Evolutionary conservation across 2,888 invertebrate species (phyloP), one percentile per base, ranked within the genome.

Genomic region (Palloptera scutellata): DNA sequence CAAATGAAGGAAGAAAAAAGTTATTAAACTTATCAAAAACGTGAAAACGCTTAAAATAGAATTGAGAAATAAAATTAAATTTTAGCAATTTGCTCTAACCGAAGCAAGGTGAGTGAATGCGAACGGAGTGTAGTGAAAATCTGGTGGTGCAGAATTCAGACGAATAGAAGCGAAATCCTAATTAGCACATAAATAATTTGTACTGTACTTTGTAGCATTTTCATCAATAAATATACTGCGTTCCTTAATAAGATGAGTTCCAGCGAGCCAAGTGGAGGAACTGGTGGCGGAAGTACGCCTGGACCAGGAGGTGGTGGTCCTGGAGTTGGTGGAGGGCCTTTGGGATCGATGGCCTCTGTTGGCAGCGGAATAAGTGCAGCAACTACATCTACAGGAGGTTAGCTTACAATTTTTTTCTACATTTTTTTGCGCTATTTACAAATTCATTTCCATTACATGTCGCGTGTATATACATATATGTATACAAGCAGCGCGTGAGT

Each of bases 211-310:
- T 72, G 15, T 74, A 77, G 78, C 70, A 77, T 76, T 79, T 77
- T 74, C 65, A 73, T 74, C 70, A 75, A 76, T 68, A 75, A 75
- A 70, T 76, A 74, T 72, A 76, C 76, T 70, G 76, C 76, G 68
- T 78, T 77, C 73, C 69, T 79, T 70, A 73, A 76, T 70, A 77
- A 70, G 69, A 81, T 81, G 81, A 81, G 77, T 73, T 77, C 79
- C 45, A 75, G 75, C 71, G 81, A 81, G 61, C 75, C 76, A 1
- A 72, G 66, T 66, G 72, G 67, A 9, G 72, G 70, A 41, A 61
- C 70, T 42, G 73, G 70, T 17, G 79, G 77, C 60, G 74, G 75
- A 45, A 78, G 71, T 17, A 68, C 75, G 17, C 75, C 78, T 59
- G 62, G 74, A 19, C 76, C 77, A 72, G 78, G 76, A 59, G 78